A percentile compares a stretch with the other conserved stretches of the same genome.
Conservation (phyloP, 2,888 invertebrate genomes). For the Meteorus cinctellus region DNA sequence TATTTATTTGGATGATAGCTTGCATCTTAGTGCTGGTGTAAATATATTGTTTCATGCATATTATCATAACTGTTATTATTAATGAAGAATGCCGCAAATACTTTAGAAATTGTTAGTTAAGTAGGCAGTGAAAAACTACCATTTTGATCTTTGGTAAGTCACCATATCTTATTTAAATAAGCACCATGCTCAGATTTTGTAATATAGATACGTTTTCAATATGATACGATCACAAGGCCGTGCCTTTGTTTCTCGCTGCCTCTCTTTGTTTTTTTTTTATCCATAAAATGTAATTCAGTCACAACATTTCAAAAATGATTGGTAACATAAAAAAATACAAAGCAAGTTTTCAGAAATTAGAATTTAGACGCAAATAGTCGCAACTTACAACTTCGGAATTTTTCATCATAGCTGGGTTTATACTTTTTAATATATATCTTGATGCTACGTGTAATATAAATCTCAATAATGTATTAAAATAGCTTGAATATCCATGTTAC, state of each 20-base stretch:
- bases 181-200: background rate
- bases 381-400: background rate
- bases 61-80: background rate
- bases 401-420: background rate
- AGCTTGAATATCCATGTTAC: background rate
- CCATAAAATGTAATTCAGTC: background rate
- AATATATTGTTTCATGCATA: background rate
- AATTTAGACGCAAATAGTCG: too few species aligned
- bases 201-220: background rate
- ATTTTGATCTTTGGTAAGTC: background rate
- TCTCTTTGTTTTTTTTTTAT: background rate
- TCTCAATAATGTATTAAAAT: background rate
- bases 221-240: background rate
- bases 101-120: background rate
- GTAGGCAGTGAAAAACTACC: background rate
- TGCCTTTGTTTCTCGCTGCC: background rate
- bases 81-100: background rate
- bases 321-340: background rate
- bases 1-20: slow-evolving; percentile 7
- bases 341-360: background rate
- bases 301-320: background rate
- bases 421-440: background rate
- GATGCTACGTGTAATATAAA: background rate
- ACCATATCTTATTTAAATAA: background rate
- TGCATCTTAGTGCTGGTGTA: background rate